phyloP scores from a whole-genome alignment of 2,113 vertebrate genomes.

The Dasypus novemcinctus region DNA sequence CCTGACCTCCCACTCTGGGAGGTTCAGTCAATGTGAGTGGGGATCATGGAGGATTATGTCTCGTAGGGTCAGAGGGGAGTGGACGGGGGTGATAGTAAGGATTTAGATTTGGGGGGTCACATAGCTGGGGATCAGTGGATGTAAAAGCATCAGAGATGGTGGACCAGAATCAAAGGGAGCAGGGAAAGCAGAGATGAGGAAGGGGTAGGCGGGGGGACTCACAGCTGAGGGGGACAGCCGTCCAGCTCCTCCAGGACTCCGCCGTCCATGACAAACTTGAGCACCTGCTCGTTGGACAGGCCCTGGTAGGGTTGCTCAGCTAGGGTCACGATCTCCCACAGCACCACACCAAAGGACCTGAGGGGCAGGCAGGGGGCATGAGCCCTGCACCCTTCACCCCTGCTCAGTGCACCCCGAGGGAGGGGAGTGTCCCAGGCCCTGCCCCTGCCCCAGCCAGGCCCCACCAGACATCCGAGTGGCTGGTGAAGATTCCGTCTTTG shows the following conservation, averaged over 20 bases:
- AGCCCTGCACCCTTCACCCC: not conserved
- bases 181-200: not conserved
- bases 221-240: slow-evolving; percentile 84
- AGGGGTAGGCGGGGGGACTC: slow-evolving; percentile 64
- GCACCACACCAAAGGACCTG: slow-evolving; percentile 88
- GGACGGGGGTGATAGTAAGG: not conserved
- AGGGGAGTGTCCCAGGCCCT: not conserved
- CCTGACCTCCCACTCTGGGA: not conserved
- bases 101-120: not conserved
- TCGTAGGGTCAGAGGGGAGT: not conserved
- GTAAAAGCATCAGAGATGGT: not conserved
- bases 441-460: not conserved
- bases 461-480: slow-evolving; percentile 87
- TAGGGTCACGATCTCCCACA: slow-evolving; percentile 87
- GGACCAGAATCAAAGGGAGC: not conserved
- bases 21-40: too few relatives aligned
- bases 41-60: too few relatives aligned
- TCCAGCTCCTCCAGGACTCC: slow-evolving; percentile 83
- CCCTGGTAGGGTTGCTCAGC: slow-evolving; percentile 90
- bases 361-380: accelerated
- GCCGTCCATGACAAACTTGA: slow-evolving; percentile 86
- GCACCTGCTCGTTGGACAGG: slow-evolving; percentile 88
- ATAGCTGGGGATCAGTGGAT: not conserved
- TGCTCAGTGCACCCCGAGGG: not conserved
- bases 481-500: slow-evolving; percentile 88